Conservation (phyloP, 2,888 invertebrate species). For the Aporophyla nigra region DNA sequence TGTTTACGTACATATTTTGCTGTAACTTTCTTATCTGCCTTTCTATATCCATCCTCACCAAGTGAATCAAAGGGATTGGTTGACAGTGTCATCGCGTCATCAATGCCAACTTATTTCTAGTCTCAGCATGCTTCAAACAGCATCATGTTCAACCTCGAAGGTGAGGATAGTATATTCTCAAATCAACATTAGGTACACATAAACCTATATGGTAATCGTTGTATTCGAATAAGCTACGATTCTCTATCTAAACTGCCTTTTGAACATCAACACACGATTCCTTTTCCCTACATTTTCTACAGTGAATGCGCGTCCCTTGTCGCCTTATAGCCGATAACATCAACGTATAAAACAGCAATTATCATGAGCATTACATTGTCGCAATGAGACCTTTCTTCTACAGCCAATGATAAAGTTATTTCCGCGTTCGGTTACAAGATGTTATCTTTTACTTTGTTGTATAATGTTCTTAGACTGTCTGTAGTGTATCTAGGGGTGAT, state of each 20-base stretch:
- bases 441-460: constrained; percentile 41
- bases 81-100: neutral
- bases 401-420: constrained; percentile 48
- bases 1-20: neutral
- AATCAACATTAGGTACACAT: neutral
- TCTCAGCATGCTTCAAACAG: neutral
- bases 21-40: neutral
- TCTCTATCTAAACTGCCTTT: constrained; percentile 31
- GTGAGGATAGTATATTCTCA: neutral
- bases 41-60: neutral
- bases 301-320: neutral
- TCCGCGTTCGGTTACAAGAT: constrained; percentile 28
- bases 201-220: neutral
- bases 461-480: constrained; percentile 29
- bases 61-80: neutral
- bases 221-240: constrained; percentile 11
- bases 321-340: constrained; percentile 32
- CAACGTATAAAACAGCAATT: constrained; percentile 41
- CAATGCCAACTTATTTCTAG: neutral
- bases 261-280: neutral
- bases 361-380: constrained; percentile 55
- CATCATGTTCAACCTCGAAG: neutral
- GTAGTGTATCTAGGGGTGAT: constrained; percentile 18
- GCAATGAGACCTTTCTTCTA: constrained; percentile 45
- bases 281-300: constrained; percentile 9